Evolutionary conservation across 2,888 invertebrate species (phyloP), one percentile per base, ranked within the genome.

Genomic region (Calameuta idolon): DNA sequence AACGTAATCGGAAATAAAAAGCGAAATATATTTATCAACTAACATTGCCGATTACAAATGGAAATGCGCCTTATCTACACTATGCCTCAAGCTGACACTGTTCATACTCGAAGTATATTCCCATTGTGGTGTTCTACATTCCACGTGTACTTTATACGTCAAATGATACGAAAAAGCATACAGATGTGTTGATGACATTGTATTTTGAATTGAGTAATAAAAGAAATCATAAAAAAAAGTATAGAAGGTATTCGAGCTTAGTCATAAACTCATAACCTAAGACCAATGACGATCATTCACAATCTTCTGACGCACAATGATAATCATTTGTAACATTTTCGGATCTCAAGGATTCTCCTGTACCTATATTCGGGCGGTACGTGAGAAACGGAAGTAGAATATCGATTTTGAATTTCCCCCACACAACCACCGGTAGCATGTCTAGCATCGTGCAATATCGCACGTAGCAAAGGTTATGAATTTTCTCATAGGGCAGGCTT

Each of bases 401-500:
- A 71, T 71, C 71, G 71, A 71, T 71, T 71, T 71, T 71, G n/a
- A 71, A 71, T 71, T 23, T 31, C 71, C 71, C 71, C 71, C 31
- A 55, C 55, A 55, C 23, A 55, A 55, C 55, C 55, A 55, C 55
- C 55, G 55, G 23, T 55, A 55, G 55, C 40, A 40, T 40, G 40
- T 40, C 23, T 23, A 40, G 15, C 55, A 23, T 55, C 55, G 55
- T 55, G 55, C 23, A 55, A 55, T 9, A 23, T 55, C 55, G 55
- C 55, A 55, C 55, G 55, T 55, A 55, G 23, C 23, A 55, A 23
- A 55, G 9, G 15, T 55, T 23, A 55, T 55, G 9, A 55, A 55
- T 55, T 55, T 55, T 55, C 9, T 23, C 55, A 23, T 23, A 9
- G 55, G 9, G 23, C 9, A 55, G 55, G 9, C 23, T 23, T 55